Conservation (phyloP, 2,113 vertebrate species). For the Smithornis capensis region DNA sequence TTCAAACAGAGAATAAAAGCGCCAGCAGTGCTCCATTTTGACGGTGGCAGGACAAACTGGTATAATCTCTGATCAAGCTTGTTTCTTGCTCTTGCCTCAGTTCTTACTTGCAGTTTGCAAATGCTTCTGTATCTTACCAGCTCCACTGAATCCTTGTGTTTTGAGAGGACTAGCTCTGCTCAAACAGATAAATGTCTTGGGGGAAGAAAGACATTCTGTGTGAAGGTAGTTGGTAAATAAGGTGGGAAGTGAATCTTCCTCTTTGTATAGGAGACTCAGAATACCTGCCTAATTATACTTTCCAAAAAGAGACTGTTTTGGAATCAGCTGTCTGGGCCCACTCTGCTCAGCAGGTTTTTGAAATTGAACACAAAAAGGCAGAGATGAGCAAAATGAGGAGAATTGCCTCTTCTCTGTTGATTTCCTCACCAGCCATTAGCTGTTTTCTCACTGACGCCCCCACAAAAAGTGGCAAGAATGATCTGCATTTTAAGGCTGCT, state of each 20-base stretch:
- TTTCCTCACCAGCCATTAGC: constrained; percentile 37
- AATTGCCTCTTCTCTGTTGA: not conserved
- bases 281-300: not conserved
- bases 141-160: not conserved
- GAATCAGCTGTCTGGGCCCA: not conserved
- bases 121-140: not conserved
- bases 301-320: not conserved
- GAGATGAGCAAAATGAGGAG: not conserved
- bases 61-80: not conserved
- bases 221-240: constrained; percentile 2
- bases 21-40: not conserved
- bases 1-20: not conserved
- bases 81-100: not conserved
- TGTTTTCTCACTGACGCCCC: constrained; percentile 41
- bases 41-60: not conserved
- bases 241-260: not conserved
- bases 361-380: not conserved
- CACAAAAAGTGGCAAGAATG: constrained; percentile 22
- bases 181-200: not conserved
- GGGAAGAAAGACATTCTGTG: not conserved
- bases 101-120: not conserved
- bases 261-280: not conserved
- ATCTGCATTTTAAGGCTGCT: constrained; percentile 16
- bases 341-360: not conserved
- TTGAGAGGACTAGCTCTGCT: not conserved